Base-by-base conservation (phyloP, 2,797 vertebrate genomes). In the Synaphobranchus kaupii region DNA sequence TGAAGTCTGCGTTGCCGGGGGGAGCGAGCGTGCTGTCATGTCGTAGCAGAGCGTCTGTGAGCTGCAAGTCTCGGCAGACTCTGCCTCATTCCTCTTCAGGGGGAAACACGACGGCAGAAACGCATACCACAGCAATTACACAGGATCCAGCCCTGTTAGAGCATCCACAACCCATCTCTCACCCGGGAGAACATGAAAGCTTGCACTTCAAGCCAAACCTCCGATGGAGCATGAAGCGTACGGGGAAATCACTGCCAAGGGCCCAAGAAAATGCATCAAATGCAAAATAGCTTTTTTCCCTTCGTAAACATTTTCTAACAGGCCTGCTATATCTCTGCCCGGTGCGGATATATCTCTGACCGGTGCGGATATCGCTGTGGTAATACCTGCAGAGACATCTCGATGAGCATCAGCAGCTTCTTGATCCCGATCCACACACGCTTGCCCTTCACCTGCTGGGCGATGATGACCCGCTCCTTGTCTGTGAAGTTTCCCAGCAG, bases 401-500 rank as follows among this genome's bases (percentile, higher is more conserved):
- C 98, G 48, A 99, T 99, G 92, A 99, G 94, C 98, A 99, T 99
- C 86, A 98, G 96, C 89, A 99, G 92, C 95, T 99, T 99, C 88
- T 99, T 99, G 87, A 99, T 98, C 39, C 98, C 98, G 1, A 99
- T 97, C 96, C 96, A 97, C 90, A 99, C 95, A 0, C 66, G 25
- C 12, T 92, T 92, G 89, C 94, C 96, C 93, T 97, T 98, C 87
- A 99, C 96, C 0, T 95, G 94, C 91, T 97, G 95, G 0, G 97
- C 96, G 0, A 99, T 98, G 9, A 90, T 93, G 88, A 93, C 93
- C 15, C 97, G 97, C 85, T 99, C 98, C 9, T 95, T 96, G 85
- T 99, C 98, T 90, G 97, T 96, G 92, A 99, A 99, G 91, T 97
- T 97, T 87, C 97, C 97, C 91, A 99, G 96, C 90, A 98, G 97